These are phyloP conservation scores for Andrena bicolor DNA, from an alignment of 2,888 invertebrate genomes.

Conservation along the genomic window DNA sequence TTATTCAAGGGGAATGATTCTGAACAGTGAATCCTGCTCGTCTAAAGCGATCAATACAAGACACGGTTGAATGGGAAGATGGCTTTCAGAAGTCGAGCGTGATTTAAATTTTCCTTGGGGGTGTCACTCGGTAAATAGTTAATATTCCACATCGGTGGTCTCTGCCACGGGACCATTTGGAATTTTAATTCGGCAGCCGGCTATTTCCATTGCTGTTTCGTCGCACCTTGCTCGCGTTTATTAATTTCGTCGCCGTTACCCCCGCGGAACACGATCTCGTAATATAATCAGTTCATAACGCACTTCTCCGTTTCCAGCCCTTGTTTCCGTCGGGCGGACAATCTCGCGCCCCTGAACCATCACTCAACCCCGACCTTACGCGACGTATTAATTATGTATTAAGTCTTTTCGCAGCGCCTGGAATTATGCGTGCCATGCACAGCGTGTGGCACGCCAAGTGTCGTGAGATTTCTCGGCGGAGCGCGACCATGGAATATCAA, in stretches of 20 bases:
- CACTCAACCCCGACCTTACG: conserved; percentile 17
- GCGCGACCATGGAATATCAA: background rate
- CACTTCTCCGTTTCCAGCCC: conserved; percentile 39
- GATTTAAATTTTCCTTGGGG: conserved; percentile 52
- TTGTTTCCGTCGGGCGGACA: background rate
- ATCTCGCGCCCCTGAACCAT: conserved; percentile 17
- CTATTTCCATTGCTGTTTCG: conserved; percentile 43
- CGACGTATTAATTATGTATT: conserved; percentile 53
- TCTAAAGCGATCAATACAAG: conserved; percentile 21
- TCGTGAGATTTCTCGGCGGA: background rate
- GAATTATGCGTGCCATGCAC: conserved; percentile 19
- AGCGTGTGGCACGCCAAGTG: conserved; percentile 12
- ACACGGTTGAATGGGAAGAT: conserved; percentile 8
- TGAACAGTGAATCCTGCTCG: conserved; percentile 9
- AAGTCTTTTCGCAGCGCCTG: conserved; percentile 5
- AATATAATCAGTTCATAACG: conserved; percentile 63
- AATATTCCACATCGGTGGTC: conserved; percentile 56
- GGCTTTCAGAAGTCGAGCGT: conserved; percentile 19
- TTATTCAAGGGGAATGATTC: conserved; percentile 77
- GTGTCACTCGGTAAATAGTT: conserved; percentile 63
- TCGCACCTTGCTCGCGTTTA: conserved; percentile 46
- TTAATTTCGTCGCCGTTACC: conserved; percentile 62
- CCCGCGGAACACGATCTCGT: conserved; percentile 51
- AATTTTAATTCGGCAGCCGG: conserved; percentile 62
- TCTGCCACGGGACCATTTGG: conserved; percentile 25